Base-by-base conservation (phyloP, 2,888 invertebrate species). In the Glaucopsyche alexis region DNA sequence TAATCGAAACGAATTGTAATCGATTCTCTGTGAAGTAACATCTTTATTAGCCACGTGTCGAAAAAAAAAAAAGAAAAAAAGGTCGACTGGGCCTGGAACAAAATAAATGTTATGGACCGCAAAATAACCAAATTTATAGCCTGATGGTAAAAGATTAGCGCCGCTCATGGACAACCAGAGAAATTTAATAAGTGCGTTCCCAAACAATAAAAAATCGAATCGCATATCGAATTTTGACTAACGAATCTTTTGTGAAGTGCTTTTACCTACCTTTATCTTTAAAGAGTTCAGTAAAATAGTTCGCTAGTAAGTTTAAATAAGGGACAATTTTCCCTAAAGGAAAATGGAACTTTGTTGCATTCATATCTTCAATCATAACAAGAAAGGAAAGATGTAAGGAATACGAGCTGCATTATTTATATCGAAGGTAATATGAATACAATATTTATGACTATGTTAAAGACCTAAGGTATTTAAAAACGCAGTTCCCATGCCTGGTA, bases 371-470 rank as follows among this genome's bases (percentile, higher is more conserved):
- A 60, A 60, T 60, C 14, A 13, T 13, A 8, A 29, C 29, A 29
- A 60, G 55, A 55, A 29, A 55, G 55, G 13, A 38, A 60, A 29
- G 29, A 60, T 60, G 19, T 60, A 60, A 60, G 11, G 19, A 60
- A 19, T 19, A 11, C 60, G 11, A 11, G 29, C 13, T 60, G 29
- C 29, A 60, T 60, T 60, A 60, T 60, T 60, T 60, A 60, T 60
- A 29, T 60, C 29, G 13, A 29, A 60, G 29, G 29, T 60, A 60
- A 60, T 60, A 60, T 60, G 60, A 67, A 67, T 67, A 67, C 67
- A 67, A 67, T 60, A 67, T 67, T 16, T 67, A 67, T 45, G 45
- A 67, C 42, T 45, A 67, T 45, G 67, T 67, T 67, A 60, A 60
- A 29, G 29, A 47, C 47, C 60, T 60, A 8, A 45, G 67, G 69